A percentile compares a stretch with the other conserved stretches of the same genome.
These are phyloP conservation scores for Tachina grossa DNA, from an alignment of 2,888 invertebrate genomes.

Conservation along the genomic window DNA sequence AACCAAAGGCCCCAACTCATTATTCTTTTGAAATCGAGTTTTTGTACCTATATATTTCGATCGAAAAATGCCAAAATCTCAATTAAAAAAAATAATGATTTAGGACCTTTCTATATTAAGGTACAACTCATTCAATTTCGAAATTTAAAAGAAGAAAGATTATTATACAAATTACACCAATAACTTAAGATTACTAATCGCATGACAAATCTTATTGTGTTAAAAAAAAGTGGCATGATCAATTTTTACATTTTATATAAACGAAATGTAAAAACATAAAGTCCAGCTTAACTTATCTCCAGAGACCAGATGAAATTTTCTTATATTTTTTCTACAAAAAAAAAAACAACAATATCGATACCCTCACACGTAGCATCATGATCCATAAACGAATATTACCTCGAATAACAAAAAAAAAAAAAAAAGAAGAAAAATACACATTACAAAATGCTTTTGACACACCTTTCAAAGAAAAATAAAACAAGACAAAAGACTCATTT, in stretches of 20 bases:
- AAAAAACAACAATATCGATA: conserved; percentile 14
- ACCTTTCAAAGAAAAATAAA: conserved; percentile 34
- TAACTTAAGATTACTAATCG: conserved; percentile 50
- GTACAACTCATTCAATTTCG: background rate
- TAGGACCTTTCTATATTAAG: too few relatives aligned
- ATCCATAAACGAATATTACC: conserved; percentile 59
- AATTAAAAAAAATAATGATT: too few relatives aligned
- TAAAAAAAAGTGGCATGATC: conserved; percentile 32
- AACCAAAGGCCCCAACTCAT: too few relatives aligned
- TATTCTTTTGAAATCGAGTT: too few relatives aligned
- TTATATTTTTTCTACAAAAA: background rate
- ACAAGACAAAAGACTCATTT: conserved; percentile 36
- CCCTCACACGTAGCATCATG: conserved; percentile 63
- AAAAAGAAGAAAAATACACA: conserved; percentile 6
- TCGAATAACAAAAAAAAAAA: conserved; percentile 16
- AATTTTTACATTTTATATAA: conserved; percentile 37
- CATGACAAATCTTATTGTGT: conserved; percentile 46
- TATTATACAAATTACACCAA: conserved; percentile 35
- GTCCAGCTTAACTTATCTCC: conserved; percentile 46
- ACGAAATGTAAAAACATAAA: conserved; percentile 25
- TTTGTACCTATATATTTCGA: too few relatives aligned
- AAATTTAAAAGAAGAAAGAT: background rate
- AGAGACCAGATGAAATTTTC: conserved; percentile 36
- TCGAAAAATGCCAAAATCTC: too few relatives aligned
- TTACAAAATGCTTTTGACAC: conserved; percentile 59